A percentile compares a stretch with the other conserved stretches of the same genome.
Evolutionary conservation across 2,797 vertebrate genomes (phyloP).

Genomic region (Triplophysa bombifrons): DNA sequence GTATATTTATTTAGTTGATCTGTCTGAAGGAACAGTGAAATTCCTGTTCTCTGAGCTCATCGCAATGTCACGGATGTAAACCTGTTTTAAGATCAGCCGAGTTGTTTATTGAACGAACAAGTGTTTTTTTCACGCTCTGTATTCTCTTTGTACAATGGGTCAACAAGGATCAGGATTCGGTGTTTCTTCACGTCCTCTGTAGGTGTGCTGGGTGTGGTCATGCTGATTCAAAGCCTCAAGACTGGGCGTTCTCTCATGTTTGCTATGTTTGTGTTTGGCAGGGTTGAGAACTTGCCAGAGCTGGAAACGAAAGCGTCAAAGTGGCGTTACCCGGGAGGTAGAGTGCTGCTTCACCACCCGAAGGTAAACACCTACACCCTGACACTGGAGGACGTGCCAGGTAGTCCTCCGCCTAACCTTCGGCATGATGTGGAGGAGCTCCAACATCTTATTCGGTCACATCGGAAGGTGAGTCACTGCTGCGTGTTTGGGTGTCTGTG

Average conservation of each 20-base stretch:
- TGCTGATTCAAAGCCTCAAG: constrained; percentile 47
- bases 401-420: constrained; percentile 56
- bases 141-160: background rate
- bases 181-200: constrained; percentile 19
- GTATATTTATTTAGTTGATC: background rate
- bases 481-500: background rate
- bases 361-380: constrained; percentile 81
- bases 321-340: constrained; percentile 72
- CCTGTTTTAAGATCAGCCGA: constrained; percentile 33
- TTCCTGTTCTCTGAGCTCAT: constrained; percentile 3
- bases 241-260: constrained; percentile 44
- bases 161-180: constrained; percentile 3
- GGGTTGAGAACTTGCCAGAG: constrained; percentile 72
- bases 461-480: constrained; percentile 61
- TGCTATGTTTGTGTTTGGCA: constrained; percentile 64
- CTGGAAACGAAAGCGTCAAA: constrained; percentile 70
- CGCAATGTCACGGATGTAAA: constrained; percentile 14
- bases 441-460: constrained; percentile 68
- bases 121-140: background rate
- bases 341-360: constrained; percentile 79
- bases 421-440: constrained; percentile 74
- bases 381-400: constrained; percentile 64
- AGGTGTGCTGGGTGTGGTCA: constrained; percentile 42
- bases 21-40: constrained; percentile 17
- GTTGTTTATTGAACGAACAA: background rate